phyloP scores from a whole-genome alignment of 2,797 vertebrate genomes.

The Scarus forsteni region DNA sequence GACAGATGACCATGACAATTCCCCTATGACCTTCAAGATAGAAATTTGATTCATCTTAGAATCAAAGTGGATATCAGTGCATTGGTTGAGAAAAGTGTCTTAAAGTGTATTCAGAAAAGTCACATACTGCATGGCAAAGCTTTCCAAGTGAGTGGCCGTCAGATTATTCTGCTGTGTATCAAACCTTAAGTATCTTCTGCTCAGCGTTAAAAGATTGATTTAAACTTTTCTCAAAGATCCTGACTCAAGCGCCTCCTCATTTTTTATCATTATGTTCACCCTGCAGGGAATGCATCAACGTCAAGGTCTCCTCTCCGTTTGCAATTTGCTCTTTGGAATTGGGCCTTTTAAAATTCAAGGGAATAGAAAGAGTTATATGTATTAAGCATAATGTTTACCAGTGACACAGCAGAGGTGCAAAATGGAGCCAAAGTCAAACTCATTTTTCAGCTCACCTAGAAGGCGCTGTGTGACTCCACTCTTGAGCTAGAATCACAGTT shows the following conservation, averaged over 20 bases:
- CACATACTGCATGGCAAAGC: background rate
- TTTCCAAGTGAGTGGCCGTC: slow-evolving; percentile 13
- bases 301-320: slow-evolving; percentile 20
- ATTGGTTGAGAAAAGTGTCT: too few species aligned
- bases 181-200: slow-evolving; percentile 14
- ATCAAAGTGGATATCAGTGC: too few species aligned
- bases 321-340: slow-evolving; percentile 15
- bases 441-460: slow-evolving; percentile 17
- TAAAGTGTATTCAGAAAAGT: too few species aligned
- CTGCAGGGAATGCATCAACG: slow-evolving; percentile 13
- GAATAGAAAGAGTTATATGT: slow-evolving; percentile 3
- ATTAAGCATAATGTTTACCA: slow-evolving; percentile 10
- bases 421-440: slow-evolving; percentile 24
- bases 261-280: slow-evolving; percentile 29
- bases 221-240: slow-evolving; percentile 25
- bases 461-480: slow-evolving; percentile 33
- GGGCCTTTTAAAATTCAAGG: background rate
- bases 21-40: background rate
- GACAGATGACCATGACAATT: too few species aligned
- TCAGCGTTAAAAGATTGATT: slow-evolving; percentile 31
- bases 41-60: too few species aligned
- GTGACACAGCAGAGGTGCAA: slow-evolving; percentile 11
- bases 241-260: slow-evolving; percentile 22
- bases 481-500: slow-evolving; percentile 1
- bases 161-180: slow-evolving; percentile 14